Evolutionary conservation across 2,888 invertebrate species (phyloP).

Genomic region (Selenia dentaria): DNA sequence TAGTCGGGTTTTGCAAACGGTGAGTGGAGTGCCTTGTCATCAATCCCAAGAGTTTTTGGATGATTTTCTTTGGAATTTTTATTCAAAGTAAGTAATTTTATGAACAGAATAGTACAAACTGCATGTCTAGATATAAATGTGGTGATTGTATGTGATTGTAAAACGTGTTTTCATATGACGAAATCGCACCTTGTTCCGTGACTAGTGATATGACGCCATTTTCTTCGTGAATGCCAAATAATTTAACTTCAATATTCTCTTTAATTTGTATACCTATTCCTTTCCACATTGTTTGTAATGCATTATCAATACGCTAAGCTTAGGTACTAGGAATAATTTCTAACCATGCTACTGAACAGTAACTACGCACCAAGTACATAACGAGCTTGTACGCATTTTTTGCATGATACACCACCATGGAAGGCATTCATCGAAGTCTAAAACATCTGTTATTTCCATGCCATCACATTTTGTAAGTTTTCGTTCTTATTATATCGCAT

Average conservation of each 20-base stretch:
- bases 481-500: slow-evolving; percentile 17
- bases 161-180: slow-evolving; percentile 70
- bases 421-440: slow-evolving; percentile 57
- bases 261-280: slow-evolving; percentile 44
- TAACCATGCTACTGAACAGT: slow-evolving; percentile 21
- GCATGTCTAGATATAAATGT: slow-evolving; percentile 59
- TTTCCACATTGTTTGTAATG: slow-evolving; percentile 56
- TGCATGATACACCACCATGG: slow-evolving; percentile 72
- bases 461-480: too few species aligned
- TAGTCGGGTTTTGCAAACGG: slow-evolving; percentile 83
- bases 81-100: slow-evolving; percentile 82
- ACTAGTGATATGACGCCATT: slow-evolving; percentile 85
- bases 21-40: slow-evolving; percentile 86
- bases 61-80: slow-evolving; percentile 84
- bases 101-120: slow-evolving; percentile 55
- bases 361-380: slow-evolving; percentile 36
- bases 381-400: slow-evolving; percentile 62
- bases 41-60: slow-evolving; percentile 82
- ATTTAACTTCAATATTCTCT: slow-evolving; percentile 75
- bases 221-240: slow-evolving; percentile 85
- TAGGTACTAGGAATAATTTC: background rate
- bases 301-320: slow-evolving; percentile 6
- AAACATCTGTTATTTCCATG: too few species aligned
- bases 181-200: slow-evolving; percentile 84
- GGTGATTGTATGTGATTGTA: slow-evolving; percentile 64